Conservation (phyloP, 30 jellyfish, hydroid and myxozoan genomes). For the Clytia hemisphaerica region DNA sequence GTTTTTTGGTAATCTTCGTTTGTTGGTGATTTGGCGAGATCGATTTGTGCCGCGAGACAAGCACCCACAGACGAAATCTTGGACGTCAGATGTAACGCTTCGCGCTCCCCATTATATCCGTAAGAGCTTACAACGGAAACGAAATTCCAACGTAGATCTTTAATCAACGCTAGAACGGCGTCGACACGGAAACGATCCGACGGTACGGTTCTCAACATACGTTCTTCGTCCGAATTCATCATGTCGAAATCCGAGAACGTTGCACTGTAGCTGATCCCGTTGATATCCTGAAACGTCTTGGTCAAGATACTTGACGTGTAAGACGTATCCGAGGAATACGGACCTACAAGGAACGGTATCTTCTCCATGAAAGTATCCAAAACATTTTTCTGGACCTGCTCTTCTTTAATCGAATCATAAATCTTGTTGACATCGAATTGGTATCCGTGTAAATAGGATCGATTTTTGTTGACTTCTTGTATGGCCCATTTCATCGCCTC, state of each 20-base stretch:
- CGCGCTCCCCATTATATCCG: slow-evolving; percentile 70
- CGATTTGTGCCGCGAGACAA: slow-evolving; percentile 44
- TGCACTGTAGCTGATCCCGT: slow-evolving; percentile 68
- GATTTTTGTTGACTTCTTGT: slow-evolving; percentile 38
- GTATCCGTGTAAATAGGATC: slow-evolving; percentile 53
- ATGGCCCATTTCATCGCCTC: slow-evolving; percentile 24
- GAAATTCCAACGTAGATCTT: slow-evolving; percentile 60
- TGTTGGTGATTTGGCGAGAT: slow-evolving; percentile 12
- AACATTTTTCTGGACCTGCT: slow-evolving; percentile 11
- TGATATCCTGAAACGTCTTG: slow-evolving; percentile 5
- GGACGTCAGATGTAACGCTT: slow-evolving; percentile 44
- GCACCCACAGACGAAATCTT: slow-evolving; percentile 15
- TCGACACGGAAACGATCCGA: slow-evolving; percentile 56
- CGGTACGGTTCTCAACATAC: slow-evolving; percentile 78
- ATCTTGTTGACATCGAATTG: background rate
- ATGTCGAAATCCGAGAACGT: slow-evolving; percentile 37
- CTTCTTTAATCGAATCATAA: background rate
- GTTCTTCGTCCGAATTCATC: background rate
- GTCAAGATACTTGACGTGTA: slow-evolving; percentile 18
- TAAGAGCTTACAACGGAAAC: slow-evolving; percentile 72
- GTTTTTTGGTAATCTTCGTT: slow-evolving; percentile 13
- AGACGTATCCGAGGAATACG: slow-evolving; percentile 25
- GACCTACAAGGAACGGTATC: slow-evolving; percentile 33
- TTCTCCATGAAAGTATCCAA: slow-evolving; percentile 9
- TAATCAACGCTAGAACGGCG: slow-evolving; percentile 56